Base-by-base conservation (phyloP, 2,113 vertebrate genomes). In the Morone chrysops region DNA sequence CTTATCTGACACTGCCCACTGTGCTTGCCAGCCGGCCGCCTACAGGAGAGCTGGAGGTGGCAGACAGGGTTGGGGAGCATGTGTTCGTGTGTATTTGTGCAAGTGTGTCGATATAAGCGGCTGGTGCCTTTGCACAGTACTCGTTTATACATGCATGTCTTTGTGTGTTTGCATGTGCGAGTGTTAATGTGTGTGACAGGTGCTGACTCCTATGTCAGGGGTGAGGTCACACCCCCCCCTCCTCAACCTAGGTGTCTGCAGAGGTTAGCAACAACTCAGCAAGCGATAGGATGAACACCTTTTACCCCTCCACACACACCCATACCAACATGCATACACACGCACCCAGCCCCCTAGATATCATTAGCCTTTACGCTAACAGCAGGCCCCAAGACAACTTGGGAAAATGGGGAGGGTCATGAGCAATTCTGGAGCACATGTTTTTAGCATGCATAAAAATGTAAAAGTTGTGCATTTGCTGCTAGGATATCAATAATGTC, bases 391-490 rank as follows among this genome's bases (percentile, higher is more conserved):
- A 82, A 95, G 92, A 96, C 95, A 96, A 96, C 94, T 95, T 94
- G 95, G 93, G 95, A 96, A 68, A 87, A 92, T 0, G 25, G 73
- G 81, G 84, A 40, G 78, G 59, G 73, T 67, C 36, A 36, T 12
- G 20, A 54, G 53, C 77, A 45, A 93, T 94, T 96, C 94, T 95
- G 92, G 94, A 95, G 95, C 95, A 89, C 91, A 80, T 95, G 95
- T 96, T 97, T 85, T 96, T 96, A 95, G 94, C 94, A 91, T 94
- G 95, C 94, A 96, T 97, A 95, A 95, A 95, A 96, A 97, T 95
- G 93, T 90, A 92, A 91, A 90, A 31, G 91, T 84, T 97, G 96
- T 91, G 94, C 96, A 96, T 92, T 97, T 96, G 82, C 95, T 95
- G 96, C 96, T 71, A 0, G 88, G 95, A 93, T 95, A 90, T 94